Conservation (phyloP, 2,888 invertebrate genomes). For the Parthenolecanium corni region DNA sequence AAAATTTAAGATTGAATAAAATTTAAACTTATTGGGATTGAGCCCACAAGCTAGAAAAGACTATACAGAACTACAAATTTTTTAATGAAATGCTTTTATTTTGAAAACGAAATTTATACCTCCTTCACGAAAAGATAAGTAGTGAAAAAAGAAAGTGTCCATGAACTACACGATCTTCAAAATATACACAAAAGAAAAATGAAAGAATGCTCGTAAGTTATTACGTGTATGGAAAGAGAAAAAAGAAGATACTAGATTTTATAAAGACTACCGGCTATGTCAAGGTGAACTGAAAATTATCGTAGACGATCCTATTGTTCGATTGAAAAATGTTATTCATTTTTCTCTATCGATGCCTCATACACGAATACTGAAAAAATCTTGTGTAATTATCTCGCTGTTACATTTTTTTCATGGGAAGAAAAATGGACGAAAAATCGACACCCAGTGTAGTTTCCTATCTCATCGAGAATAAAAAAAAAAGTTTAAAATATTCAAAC, state of each 20-base stretch:
- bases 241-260: neutral
- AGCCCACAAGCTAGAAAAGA: too few species aligned
- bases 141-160: neutral
- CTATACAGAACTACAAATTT: too few species aligned
- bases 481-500: too few species aligned
- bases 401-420: too few species aligned
- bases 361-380: conserved; percentile 6
- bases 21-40: too few species aligned
- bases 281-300: neutral
- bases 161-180: neutral
- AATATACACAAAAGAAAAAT: too few species aligned
- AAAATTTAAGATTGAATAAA: too few species aligned
- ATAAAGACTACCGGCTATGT: neutral
- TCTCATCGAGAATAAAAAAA: too few species aligned
- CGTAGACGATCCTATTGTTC: neutral
- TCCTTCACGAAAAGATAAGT: neutral
- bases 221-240: neutral
- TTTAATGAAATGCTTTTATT: too few species aligned
- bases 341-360: neutral
- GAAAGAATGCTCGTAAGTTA: neutral
- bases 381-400: conserved; percentile 3
- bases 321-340: neutral
- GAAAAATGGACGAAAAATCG: too few species aligned
- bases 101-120: too few species aligned
- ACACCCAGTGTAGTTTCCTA: too few species aligned